Conservation (phyloP, 2,888 invertebrate genomes). For the Suillia variegata region DNA sequence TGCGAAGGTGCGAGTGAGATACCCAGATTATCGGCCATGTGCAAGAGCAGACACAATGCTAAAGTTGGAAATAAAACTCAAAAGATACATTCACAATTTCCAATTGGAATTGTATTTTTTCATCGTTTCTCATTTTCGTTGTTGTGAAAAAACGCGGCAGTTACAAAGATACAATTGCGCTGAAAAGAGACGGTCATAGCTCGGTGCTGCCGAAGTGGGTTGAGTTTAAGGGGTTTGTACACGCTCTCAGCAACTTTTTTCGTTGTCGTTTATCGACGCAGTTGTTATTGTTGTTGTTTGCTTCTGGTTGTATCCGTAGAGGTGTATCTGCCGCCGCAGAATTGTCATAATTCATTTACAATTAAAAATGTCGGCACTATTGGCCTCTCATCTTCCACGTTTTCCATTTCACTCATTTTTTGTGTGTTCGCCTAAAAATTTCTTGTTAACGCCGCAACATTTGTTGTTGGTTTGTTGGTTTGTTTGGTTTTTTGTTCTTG, state of each 20-base stretch:
- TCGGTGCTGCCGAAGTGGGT: slow-evolving; percentile 19
- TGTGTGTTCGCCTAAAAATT: not conserved
- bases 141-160: not conserved
- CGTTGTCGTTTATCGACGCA: not conserved
- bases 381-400: slow-evolving; percentile 20
- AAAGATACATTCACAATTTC: not conserved
- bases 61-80: slow-evolving; percentile 5
- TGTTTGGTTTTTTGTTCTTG: not conserved
- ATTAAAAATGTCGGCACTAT: slow-evolving; percentile 59
- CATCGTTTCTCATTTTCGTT: no score
- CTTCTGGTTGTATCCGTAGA: no score
- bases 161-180: no score
- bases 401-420: slow-evolving; percentile 8
- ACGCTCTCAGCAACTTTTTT: slow-evolving; percentile 38
- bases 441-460: not conserved
- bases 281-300: slow-evolving; percentile 10
- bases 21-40: not conserved
- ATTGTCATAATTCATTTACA: slow-evolving; percentile 55
- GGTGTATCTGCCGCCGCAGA: slow-evolving; percentile 24
- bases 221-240: slow-evolving; percentile 17
- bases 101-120: not conserved
- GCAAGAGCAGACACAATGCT: not conserved
- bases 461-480: not conserved
- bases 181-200: slow-evolving; percentile 17
- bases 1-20: slow-evolving; percentile 1